Evolutionary conservation across 2,113 vertebrate genomes (phyloP).

Genomic region (Pardalotus punctatus): DNA sequence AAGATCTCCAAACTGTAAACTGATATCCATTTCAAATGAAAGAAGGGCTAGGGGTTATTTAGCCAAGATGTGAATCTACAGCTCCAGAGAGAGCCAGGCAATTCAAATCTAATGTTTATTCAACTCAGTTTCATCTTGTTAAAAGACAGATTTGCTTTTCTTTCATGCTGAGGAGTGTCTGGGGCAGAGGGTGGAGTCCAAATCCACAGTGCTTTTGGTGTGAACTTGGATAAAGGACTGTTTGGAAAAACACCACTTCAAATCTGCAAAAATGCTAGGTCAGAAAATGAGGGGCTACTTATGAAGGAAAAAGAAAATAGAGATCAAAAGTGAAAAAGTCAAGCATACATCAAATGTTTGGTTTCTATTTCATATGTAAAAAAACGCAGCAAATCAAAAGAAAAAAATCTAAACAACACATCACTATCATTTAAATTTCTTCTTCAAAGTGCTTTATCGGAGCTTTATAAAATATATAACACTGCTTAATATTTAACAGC

Average conservation of each 20-base stretch:
- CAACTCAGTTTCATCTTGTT: not conserved
- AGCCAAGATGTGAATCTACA: not conserved
- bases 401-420: not conserved
- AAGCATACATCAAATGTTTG: not conserved
- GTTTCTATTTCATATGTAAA: not conserved
- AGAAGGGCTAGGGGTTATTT: not conserved
- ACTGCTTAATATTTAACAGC: conserved; percentile 47
- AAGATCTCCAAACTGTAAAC: not conserved
- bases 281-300: not conserved
- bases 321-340: conserved; percentile 34
- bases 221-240: conserved; percentile 6
- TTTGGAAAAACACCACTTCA: not conserved
- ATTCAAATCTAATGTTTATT: conserved; percentile 11
- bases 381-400: not conserved
- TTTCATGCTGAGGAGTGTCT: conserved; percentile 48
- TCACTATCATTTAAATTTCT: not conserved
- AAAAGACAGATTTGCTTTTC: not conserved
- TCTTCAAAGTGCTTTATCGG: conserved; percentile 30
- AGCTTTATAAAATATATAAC: conserved; percentile 40
- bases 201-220: not conserved
- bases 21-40: not conserved
- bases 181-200: conserved; percentile 5
- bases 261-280: not conserved
- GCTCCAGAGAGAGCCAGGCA: not conserved
- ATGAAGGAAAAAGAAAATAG: not conserved